Conservation (phyloP, 2,113 vertebrate genomes). For the Ovibos moschatus region DNA sequence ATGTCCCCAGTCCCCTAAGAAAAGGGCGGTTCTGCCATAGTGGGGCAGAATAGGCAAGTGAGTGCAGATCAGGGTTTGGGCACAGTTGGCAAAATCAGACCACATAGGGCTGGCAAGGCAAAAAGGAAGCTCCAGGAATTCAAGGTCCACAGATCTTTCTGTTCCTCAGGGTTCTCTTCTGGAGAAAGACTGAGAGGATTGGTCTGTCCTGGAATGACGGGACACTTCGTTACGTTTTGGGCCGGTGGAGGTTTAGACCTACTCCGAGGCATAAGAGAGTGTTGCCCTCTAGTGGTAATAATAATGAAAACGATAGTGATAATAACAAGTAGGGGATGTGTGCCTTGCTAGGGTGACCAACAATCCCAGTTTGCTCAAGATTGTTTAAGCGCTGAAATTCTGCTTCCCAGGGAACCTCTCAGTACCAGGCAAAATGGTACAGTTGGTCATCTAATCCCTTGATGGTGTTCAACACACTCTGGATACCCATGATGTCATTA, state of each 20-base stretch:
- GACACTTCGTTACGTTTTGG: not conserved
- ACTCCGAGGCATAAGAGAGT: constrained; percentile 39
- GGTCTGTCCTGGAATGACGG: not conserved
- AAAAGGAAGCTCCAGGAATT: constrained; percentile 15
- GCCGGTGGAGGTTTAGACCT: not conserved
- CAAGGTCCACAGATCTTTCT: not conserved
- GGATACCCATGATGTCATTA: not conserved
- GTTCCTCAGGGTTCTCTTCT: not conserved
- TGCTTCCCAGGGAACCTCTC: not conserved
- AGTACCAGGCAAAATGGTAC: not conserved
- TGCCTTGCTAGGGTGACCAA: not conserved
- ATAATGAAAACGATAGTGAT: not conserved
- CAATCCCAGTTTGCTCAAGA: not conserved
- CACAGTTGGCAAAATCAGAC: not conserved
- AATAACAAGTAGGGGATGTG: not conserved
- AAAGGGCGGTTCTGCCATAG: not conserved
- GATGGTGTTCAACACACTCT: not conserved
- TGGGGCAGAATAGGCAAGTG: not conserved
- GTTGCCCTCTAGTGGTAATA: constrained; percentile 67
- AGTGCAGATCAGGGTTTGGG: not conserved
- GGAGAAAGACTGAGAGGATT: not conserved
- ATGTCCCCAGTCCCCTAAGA: not conserved
- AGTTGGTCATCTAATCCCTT: not conserved
- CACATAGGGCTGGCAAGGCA: not conserved
- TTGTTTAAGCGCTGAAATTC: not conserved